Base-by-base conservation (phyloP, 2,888 invertebrate genomes). In the Ormyrus rosae region DNA sequence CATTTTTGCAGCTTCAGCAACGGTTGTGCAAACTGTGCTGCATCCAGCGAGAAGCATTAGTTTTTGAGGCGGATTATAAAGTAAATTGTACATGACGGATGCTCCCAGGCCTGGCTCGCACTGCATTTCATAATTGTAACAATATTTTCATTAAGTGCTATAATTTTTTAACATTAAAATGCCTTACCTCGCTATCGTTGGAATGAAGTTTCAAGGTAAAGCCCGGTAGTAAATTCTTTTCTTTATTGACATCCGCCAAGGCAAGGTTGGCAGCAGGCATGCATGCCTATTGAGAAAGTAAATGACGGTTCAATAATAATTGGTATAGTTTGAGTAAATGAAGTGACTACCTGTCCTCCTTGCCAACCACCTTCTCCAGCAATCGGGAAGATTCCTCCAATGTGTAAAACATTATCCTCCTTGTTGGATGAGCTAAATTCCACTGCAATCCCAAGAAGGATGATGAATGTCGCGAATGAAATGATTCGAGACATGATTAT, bases 1-100 rank as follows among this genome's bases (percentile, higher is more conserved):
- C 97, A 99, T 99, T 92, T 98, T 98, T 78, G 99, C 99, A 61
- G 99, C 98, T 92, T 99, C 99, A 2, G 99, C 99, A 11, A 99
- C 98, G 64, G 99, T 98, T 45, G 99, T 99, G 89, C 99, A 99
- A 48, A 99, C 99, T 8, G 98, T 98, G 86, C 98, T 98, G 91
- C 99, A 99, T 73, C 99, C 99, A 60, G 98, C 97, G 72, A 99
- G 92, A 82, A 99, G 92, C 93, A 98, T 95, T 88, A 98, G 92
- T 92, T 98, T 99, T 89, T 96, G 96, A 19, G 98, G 98, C 82
- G 95, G 95, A 91, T 96, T 97, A 93, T 99, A 99, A 84, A 99
- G 94, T 83, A 99, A 93, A 92, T 99, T 98, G 93, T 99, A 99
- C 96, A 99, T 97, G 75, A 99, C 98, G 88, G 98, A 98, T 79